Conservation (phyloP, 1,140 invertebrate genomes). For the Bombus fervidus region DNA sequence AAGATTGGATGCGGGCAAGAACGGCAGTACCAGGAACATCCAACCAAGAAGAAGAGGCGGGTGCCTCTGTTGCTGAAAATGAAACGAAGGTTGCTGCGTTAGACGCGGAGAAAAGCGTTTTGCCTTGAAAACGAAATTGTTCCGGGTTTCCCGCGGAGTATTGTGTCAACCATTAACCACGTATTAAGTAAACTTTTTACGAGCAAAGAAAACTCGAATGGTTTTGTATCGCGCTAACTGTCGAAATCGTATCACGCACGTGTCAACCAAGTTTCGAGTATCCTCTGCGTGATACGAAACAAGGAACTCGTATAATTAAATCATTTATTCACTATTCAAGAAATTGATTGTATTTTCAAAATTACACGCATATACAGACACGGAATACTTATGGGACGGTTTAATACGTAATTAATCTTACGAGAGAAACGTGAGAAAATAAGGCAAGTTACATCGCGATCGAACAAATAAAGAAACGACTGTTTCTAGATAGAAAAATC, state of each 20-base stretch:
- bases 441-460: not conserved
- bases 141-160: not conserved
- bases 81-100: constrained; percentile 49
- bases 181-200: constrained; percentile 13
- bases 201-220: not conserved
- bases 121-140: constrained; percentile 7
- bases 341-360: no score
- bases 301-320: no score
- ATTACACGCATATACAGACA: no score
- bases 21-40: constrained; percentile 89
- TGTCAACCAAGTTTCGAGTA: not conserved
- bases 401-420: no score
- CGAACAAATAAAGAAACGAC: not conserved
- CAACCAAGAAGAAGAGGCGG: constrained; percentile 85
- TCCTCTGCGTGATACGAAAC: not conserved
- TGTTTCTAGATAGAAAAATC: not conserved
- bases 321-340: no score
- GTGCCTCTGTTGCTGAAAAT: constrained; percentile 85
- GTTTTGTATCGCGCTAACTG: not conserved
- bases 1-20: constrained; percentile 93
- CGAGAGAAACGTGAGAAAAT: not conserved
- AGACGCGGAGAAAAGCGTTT: constrained; percentile 15
- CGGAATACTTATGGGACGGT: no score
- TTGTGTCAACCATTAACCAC: not conserved
- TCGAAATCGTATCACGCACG: not conserved